Conservation (phyloP, 1,140 invertebrate species). For the Lerema accius region DNA sequence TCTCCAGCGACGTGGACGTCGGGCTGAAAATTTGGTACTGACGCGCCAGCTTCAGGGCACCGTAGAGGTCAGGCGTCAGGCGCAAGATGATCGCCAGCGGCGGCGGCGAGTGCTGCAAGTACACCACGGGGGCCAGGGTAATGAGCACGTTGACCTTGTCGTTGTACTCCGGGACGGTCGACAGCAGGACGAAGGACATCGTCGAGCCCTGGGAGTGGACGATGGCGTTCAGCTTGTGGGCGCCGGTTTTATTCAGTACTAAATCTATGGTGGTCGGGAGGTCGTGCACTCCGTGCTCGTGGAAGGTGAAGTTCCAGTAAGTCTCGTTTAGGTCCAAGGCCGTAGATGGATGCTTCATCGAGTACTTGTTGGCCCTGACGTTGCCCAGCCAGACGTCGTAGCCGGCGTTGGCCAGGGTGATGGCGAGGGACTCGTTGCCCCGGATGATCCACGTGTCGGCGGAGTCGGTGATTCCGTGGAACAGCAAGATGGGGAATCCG, state of each 20-base stretch:
- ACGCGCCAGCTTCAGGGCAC: not conserved
- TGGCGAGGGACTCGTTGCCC: conserved; percentile 33
- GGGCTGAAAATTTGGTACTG: not conserved
- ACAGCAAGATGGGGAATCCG: conserved; percentile 33
- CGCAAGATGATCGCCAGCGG: conserved; percentile 10
- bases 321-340: conserved; percentile 23
- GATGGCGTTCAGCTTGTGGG: not conserved
- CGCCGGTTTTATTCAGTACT: conserved; percentile 83
- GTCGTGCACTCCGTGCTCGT: conserved; percentile 40
- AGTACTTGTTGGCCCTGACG: conserved; percentile 38
- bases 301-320: conserved; percentile 44
- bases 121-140: conserved; percentile 35
- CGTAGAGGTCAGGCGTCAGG: not conserved
- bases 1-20: not conserved
- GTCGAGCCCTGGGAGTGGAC: conserved; percentile 5
- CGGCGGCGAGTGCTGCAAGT: conserved; percentile 15
- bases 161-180: conserved; percentile 76
- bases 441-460: conserved; percentile 42
- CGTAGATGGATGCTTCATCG: conserved; percentile 19
- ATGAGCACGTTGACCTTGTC: conserved; percentile 53
- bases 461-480: conserved; percentile 40
- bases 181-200: not conserved
- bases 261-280: conserved; percentile 57
- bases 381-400: conserved; percentile 42
- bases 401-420: conserved; percentile 26